A percentile compares a stretch with the other conserved stretches of the same genome.
phyloP scores from a whole-genome alignment of 2,113 vertebrate species.

The Polypterus bichir region DNA sequence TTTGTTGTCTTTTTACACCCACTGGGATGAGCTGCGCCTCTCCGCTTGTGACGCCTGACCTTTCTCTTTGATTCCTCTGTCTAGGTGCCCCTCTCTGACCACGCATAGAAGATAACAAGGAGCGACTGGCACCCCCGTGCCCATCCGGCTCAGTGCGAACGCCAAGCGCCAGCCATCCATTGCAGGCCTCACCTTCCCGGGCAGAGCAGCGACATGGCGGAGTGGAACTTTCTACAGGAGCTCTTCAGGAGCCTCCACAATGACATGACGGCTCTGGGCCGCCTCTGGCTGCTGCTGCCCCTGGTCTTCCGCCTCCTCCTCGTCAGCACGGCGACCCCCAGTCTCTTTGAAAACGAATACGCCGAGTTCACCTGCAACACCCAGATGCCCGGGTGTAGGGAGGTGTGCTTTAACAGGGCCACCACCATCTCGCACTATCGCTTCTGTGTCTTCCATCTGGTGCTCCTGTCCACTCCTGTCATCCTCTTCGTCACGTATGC shows the following conservation, averaged over 20 bases:
- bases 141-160: too few relatives aligned
- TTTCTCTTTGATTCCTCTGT: too few relatives aligned
- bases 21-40: too few relatives aligned
- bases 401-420: constrained; percentile 75
- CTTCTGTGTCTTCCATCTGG: constrained; percentile 89
- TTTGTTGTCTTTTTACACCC: too few relatives aligned
- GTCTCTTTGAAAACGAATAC: constrained; percentile 82
- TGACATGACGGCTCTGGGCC: constrained; percentile 76
- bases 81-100: too few relatives aligned
- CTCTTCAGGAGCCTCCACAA: constrained; percentile 67
- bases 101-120: too few relatives aligned
- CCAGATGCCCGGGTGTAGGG: constrained; percentile 78
- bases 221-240: constrained; percentile 69
- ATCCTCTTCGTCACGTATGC: constrained; percentile 73
- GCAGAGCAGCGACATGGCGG: constrained; percentile 51
- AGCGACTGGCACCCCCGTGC: too few relatives aligned
- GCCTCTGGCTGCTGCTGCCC: constrained; percentile 83
- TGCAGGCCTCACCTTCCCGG: too few relatives aligned
- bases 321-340: constrained; percentile 75
- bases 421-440: constrained; percentile 89
- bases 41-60: too few relatives aligned
- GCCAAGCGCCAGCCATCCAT: too few relatives aligned
- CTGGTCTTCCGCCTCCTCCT: constrained; percentile 80
- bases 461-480: constrained; percentile 73
- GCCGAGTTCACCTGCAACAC: constrained; percentile 82